These are phyloP conservation scores for Drosophila testacea DNA, from an alignment of 2,888 invertebrate species.

Conservation along the genomic window DNA sequence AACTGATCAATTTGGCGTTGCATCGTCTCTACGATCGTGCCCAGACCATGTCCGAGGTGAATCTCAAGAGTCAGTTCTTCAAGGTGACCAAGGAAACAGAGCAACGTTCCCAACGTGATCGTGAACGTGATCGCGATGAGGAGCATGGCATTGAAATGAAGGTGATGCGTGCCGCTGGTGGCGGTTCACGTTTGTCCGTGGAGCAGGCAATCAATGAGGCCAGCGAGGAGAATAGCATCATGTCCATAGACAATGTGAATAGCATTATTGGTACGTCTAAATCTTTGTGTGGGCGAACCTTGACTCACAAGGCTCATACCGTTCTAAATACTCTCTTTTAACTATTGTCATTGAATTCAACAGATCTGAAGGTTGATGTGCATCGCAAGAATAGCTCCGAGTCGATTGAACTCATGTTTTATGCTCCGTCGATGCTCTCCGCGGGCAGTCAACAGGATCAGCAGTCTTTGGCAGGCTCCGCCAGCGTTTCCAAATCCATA, in stretches of 20 bases:
- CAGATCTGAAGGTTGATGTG: constrained; percentile 96
- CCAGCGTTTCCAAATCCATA: constrained; percentile 80
- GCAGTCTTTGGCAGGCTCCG: constrained; percentile 77
- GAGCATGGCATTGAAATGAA: constrained; percentile 94
- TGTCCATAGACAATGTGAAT: constrained; percentile 87
- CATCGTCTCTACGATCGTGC: constrained; percentile 98
- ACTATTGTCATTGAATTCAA: too few species aligned
- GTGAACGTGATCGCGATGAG: constrained; percentile 85
- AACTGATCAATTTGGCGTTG: constrained; percentile 94
- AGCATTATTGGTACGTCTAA: constrained; percentile 88
- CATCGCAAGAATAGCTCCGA: constrained; percentile 96
- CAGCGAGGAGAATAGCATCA: constrained; percentile 85
- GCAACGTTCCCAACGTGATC: constrained; percentile 56
- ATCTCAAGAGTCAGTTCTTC: constrained; percentile 86
- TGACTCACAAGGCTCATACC: too few species aligned
- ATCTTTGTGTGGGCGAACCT: too few species aligned
- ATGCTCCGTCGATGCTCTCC: constrained; percentile 84
- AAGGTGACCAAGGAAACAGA: constrained; percentile 85
- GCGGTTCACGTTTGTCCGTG: constrained; percentile 87
- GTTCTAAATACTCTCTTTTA: too few species aligned
- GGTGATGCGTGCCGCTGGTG: constrained; percentile 87
- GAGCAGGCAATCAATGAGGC: constrained; percentile 86
- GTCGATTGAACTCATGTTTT: constrained; percentile 91
- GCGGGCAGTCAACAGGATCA: constrained; percentile 82
- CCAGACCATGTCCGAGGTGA: constrained; percentile 89